Conservation (phyloP, 2,888 invertebrate genomes). For the Trisateles emortualis region DNA sequence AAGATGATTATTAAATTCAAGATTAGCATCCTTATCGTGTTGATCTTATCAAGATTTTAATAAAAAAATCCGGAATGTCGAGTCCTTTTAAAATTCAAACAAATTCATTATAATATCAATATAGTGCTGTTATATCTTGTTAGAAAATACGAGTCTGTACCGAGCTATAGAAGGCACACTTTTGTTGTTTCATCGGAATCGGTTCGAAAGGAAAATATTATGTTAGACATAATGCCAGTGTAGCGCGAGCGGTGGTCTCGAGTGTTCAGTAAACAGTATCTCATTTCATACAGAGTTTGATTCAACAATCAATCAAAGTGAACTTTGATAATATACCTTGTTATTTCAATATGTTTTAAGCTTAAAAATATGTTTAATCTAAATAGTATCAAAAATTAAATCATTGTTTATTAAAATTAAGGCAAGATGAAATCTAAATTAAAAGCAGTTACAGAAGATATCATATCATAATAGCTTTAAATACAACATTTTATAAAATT, state of each 20-base stretch:
- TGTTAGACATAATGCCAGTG: constrained; percentile 33
- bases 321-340: constrained; percentile 27
- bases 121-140: constrained; percentile 15
- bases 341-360: constrained; percentile 18
- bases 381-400: no score
- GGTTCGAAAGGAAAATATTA: constrained; percentile 42
- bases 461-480: no score
- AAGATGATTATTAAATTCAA: not conserved
- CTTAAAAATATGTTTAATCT: no score
- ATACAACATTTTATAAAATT: no score
- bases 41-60: not conserved
- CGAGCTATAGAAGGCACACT: constrained; percentile 22
- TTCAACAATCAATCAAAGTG: constrained; percentile 36
- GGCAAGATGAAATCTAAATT: no score
- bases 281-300: constrained; percentile 53
- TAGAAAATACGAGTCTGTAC: constrained; percentile 22
- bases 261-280: constrained; percentile 68
- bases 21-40: not conserved
- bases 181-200: constrained; percentile 32
- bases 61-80: constrained; percentile 7
- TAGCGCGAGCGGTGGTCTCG: constrained; percentile 16
- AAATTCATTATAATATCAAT: constrained; percentile 21
- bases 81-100: constrained; percentile 22
- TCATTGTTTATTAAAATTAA: no score
- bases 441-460: no score